phyloP scores from a whole-genome alignment of 2,888 invertebrate species.

The Opisthograptis luteolata region DNA sequence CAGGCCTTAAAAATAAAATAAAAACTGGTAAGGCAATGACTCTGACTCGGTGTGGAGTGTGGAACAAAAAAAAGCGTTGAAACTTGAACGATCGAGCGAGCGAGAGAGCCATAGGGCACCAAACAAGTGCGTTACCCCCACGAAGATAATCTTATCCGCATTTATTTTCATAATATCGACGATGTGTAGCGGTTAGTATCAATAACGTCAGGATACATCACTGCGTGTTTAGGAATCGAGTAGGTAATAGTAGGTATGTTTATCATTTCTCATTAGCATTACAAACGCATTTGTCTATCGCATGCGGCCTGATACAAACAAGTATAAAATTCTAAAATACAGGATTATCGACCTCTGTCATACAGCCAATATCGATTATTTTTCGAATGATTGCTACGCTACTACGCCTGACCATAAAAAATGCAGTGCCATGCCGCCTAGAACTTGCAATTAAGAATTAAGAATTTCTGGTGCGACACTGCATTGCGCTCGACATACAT shows the following conservation, averaged over 20 bases:
- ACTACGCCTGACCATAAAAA: too few species aligned
- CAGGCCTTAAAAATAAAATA: conserved; percentile 70
- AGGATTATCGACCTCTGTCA: too few species aligned
- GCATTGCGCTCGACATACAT: too few species aligned
- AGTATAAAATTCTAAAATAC: too few species aligned
- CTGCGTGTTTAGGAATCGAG: conserved; percentile 41
- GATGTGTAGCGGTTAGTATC: conserved; percentile 49
- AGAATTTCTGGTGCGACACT: too few species aligned
- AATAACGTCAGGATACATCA: conserved; percentile 32
- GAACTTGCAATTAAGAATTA: too few species aligned
- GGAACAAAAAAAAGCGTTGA: conserved; percentile 55
- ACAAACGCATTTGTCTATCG: conserved; percentile 21
- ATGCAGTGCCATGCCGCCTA: too few species aligned
- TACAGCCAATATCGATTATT: too few species aligned
- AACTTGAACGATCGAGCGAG: conserved; percentile 59
- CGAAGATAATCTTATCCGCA: conserved; percentile 74
- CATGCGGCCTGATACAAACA: background rate
- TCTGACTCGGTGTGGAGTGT: too few species aligned
- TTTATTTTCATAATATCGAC: conserved; percentile 70
- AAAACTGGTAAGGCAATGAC: conserved; percentile 74
- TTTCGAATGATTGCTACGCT: too few species aligned
- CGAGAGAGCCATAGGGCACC: conserved; percentile 62
- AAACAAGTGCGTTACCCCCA: conserved; percentile 83
- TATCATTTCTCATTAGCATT: conserved; percentile 33
- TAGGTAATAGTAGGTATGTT: conserved; percentile 35